Evolutionary conservation across 2,113 vertebrate genomes (phyloP).

Genomic region (Brachypodius melanocephalos): DNA sequence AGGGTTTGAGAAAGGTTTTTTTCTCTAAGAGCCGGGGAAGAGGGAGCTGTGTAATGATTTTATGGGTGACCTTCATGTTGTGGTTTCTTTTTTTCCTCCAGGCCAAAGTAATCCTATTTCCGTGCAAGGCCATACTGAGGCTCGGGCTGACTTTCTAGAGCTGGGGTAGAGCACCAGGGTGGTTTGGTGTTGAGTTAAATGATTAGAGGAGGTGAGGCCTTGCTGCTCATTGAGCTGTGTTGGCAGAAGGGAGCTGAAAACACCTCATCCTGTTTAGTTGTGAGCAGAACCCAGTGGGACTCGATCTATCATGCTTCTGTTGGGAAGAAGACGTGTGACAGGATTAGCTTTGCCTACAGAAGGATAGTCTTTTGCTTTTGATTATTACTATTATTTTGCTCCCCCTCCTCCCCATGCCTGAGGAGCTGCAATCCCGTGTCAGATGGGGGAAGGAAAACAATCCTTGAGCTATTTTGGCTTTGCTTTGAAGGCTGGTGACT

Average conservation of each 20-base stretch:
- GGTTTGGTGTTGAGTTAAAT: not conserved
- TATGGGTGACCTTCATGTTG: slow-evolving; percentile 48
- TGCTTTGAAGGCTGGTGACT: slow-evolving; percentile 8
- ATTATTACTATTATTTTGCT: not conserved
- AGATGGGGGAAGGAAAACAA: slow-evolving; percentile 19
- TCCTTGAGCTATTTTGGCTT: slow-evolving; percentile 31
- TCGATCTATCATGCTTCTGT: not conserved
- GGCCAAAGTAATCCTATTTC: slow-evolving; percentile 50
- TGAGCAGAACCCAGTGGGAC: not conserved
- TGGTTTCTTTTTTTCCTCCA: slow-evolving; percentile 54
- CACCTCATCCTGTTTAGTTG: not conserved
- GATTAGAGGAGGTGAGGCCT: not conserved
- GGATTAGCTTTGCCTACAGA: slow-evolving; percentile 14
- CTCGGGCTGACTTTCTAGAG: not conserved
- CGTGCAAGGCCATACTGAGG: not conserved
- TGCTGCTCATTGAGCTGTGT: slow-evolving; percentile 1
- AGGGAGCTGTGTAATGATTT: slow-evolving; percentile 29
- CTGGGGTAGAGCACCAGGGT: slow-evolving; percentile 12
- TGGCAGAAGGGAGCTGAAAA: not conserved
- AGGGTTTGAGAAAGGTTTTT: slow-evolving; percentile 39
- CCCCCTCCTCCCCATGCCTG: slow-evolving; percentile 1
- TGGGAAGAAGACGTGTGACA: not conserved
- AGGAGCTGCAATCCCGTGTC: slow-evolving; percentile 24
- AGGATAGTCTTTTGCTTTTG: not conserved
- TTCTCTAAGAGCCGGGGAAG: slow-evolving; percentile 2